Conservation (phyloP, 2,888 invertebrate genomes). For the Slavum lentiscoides region DNA sequence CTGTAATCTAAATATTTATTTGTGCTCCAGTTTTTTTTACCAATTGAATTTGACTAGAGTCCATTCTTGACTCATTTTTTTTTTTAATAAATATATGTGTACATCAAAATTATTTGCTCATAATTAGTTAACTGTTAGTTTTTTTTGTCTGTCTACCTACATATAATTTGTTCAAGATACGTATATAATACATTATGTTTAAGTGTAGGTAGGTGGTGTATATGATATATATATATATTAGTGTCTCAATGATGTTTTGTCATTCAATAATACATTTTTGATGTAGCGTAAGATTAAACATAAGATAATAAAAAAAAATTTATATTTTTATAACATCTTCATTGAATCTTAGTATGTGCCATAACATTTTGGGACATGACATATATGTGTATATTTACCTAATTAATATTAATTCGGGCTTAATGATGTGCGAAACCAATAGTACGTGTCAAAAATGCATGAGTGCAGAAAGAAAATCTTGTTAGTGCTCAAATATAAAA, state of each 20-base stretch:
- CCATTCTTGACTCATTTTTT: not conserved
- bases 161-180: slow-evolving; percentile 23
- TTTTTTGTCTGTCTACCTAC: slow-evolving; percentile 15
- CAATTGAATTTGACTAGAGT: slow-evolving; percentile 25
- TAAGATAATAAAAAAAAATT: too few species aligned
- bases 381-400: slow-evolving; percentile 19
- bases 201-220: not conserved
- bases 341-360: too few species aligned
- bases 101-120: slow-evolving; percentile 51
- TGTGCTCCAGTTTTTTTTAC: slow-evolving; percentile 39
- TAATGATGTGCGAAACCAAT: slow-evolving; percentile 2
- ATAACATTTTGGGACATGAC: slow-evolving; percentile 16
- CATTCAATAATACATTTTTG: too few species aligned
- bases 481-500: slow-evolving; percentile 45
- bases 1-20: slow-evolving; percentile 39
- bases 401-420: slow-evolving; percentile 16
- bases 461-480: slow-evolving; percentile 32
- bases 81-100: not conserved
- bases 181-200: slow-evolving; percentile 22
- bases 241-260: too few species aligned
- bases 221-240: too few species aligned
- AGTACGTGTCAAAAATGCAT: slow-evolving; percentile 3
- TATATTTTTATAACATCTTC: too few species aligned
- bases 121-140: slow-evolving; percentile 44
- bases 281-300: too few species aligned